Base-by-base conservation (phyloP, 2,113 vertebrate genomes). In the Rhinogobius similis region DNA sequence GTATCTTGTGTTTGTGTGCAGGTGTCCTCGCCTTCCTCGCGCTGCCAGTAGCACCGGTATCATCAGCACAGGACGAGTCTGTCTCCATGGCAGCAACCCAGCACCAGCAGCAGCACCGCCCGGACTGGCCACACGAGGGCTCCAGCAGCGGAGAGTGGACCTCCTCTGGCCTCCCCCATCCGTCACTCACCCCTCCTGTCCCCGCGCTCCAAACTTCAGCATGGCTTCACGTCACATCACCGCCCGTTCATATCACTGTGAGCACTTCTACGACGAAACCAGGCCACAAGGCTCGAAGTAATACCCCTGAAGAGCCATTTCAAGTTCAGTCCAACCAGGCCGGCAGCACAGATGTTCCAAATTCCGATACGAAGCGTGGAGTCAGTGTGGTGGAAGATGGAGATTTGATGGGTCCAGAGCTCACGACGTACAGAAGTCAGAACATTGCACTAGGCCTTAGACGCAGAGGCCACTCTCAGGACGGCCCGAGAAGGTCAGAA, bases 1-100 rank as follows among this genome's bases (percentile, higher is more conserved):
- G 1, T 39, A 52, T 62, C 70, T 2, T 79, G 20, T 62, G n/a
- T 66, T 50, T 82, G 0, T 75, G 59, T 72, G 20, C 76, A 99
- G 98, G 95, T 94, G 91, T 97, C 92, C 91, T 99, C 91, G 92
- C 95, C 87, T 93, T 95, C 92, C 93, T 96, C 94, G 93, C 93
- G 86, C 93, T 95, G 94, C 93, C 94, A 72, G 94, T 94, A 92
- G 94, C 93, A 80, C 91, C 94, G 90, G 92, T 92, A 83, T 94
- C 94, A 85, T 93, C 95, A 76, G 89, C 93, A 89, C 93, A 94
- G 90, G 95, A 94, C 90, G 92, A 93, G 90, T 85, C 89, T 70
- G 79, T 89, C 73, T 62, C 88, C 87, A 93, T 94, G 90, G 90
- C 91, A 88, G 92, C 91, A 87, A 79, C 77, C 81, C 90, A 68